Evolutionary conservation across 92 coral and sea anemone genomes (phyloP).

Genomic region (Hydrozoanthus gracilis): DNA sequence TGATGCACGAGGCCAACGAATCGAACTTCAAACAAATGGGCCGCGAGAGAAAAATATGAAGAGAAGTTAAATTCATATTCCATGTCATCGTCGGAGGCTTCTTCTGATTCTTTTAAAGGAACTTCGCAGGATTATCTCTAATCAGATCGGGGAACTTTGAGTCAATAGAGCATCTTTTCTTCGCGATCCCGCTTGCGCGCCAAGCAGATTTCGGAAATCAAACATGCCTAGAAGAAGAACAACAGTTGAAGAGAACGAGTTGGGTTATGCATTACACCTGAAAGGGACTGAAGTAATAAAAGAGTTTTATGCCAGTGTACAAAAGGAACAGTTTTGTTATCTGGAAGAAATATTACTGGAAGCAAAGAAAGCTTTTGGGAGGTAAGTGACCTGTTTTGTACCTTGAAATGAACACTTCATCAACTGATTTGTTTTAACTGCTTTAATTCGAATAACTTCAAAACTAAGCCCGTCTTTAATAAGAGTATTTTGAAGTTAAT

Average conservation of each 20-base stretch:
- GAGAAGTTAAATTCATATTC: neutral
- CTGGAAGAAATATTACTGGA: constrained; percentile 84
- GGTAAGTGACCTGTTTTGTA: constrained; percentile 53
- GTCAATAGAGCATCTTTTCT: neutral
- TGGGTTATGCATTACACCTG: constrained; percentile 74
- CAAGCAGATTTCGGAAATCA: neutral
- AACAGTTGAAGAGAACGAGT: neutral
- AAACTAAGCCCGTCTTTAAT: too few species aligned
- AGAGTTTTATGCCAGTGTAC: constrained; percentile 45
- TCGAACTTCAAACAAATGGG: neutral
- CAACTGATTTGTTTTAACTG: neutral
- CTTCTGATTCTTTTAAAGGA: neutral
- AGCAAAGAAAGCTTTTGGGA: constrained; percentile 86
- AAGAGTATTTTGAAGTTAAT: too few species aligned
- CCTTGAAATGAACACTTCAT: neutral
- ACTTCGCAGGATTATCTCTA: neutral
- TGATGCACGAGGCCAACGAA: constrained; percentile 36
- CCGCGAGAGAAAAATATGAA: constrained; percentile 20
- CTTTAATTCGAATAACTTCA: too few species aligned
- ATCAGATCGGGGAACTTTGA: neutral
- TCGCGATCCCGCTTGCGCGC: neutral
- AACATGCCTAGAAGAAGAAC: neutral
- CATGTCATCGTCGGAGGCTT: neutral
- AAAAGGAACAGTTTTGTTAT: constrained; percentile 75
- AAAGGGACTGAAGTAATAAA: constrained; percentile 65